A percentile compares a stretch with the other conserved stretches of the same genome.
Evolutionary conservation across 2,888 invertebrate genomes (phyloP).

Genomic region (Chalcosyrphus nemorum): DNA sequence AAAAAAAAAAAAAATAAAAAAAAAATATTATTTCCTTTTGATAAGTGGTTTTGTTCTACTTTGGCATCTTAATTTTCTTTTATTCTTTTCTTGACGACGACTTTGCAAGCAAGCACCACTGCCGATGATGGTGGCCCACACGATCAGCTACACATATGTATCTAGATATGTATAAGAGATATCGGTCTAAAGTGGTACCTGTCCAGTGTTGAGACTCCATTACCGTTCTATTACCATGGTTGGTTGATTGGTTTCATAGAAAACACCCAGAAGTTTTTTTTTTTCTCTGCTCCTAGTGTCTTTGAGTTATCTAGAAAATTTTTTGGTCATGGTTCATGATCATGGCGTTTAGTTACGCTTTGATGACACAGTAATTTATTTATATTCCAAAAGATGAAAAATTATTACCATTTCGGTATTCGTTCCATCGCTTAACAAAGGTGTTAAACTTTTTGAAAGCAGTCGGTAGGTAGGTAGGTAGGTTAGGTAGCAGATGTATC

Average conservation of each 20-base stretch:
- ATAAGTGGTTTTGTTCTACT: conserved; percentile 70
- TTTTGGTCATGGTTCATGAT: conserved; percentile 71
- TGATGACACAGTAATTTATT: conserved; percentile 80
- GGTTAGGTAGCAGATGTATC: conserved; percentile 55
- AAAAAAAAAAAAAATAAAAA: too few species aligned
- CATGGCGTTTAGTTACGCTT: conserved; percentile 81
- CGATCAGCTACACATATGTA: background rate
- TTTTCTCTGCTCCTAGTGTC: conserved; percentile 51
- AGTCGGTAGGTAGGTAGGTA: conserved; percentile 20
- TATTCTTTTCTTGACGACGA: too few species aligned
- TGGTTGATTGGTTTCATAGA: conserved; percentile 72
- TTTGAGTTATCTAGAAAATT: conserved; percentile 67
- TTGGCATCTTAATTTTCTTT: conserved; percentile 56
- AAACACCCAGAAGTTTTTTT: conserved; percentile 42
- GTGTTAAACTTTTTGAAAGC: conserved; percentile 70
- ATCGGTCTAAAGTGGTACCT: conserved; percentile 51
- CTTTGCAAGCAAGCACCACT: conserved; percentile 31
- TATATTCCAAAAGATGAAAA: conserved; percentile 71
- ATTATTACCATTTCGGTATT: conserved; percentile 67
- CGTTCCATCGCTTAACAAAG: conserved; percentile 67
- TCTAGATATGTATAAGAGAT: background rate
- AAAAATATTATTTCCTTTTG: conserved; percentile 64
- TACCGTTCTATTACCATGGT: conserved; percentile 64
- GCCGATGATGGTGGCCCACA: conserved; percentile 56
- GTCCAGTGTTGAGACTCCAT: conserved; percentile 66